phyloP scores from a whole-genome alignment of 2,888 invertebrate species.

The Dasypolia templi region DNA sequence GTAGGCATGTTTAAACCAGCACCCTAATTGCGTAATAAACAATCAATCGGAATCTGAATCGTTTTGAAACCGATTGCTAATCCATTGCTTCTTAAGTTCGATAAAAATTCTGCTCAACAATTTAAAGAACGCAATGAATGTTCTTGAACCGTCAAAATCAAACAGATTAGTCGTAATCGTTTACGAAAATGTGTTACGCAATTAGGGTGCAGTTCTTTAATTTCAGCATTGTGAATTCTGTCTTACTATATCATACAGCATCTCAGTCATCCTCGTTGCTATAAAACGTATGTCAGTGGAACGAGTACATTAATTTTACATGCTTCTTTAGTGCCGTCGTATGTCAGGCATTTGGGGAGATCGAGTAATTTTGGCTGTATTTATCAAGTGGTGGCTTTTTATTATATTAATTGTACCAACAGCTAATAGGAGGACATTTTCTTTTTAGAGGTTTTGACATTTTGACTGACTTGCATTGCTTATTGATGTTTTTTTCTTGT shows the following conservation, averaged over 20 bases:
- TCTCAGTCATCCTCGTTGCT: slow-evolving; percentile 19
- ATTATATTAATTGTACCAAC: slow-evolving; percentile 1
- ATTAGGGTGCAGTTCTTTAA: too few relatives aligned
- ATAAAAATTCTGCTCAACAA: too few relatives aligned
- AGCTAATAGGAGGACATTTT: too few relatives aligned
- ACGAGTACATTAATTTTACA: slow-evolving; percentile 48
- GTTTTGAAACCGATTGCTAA: too few relatives aligned
- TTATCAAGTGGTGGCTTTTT: slow-evolving; percentile 23
- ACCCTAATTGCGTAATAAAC: too few relatives aligned
- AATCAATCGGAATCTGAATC: too few relatives aligned
- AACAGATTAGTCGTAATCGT: too few relatives aligned
- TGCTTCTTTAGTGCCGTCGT: slow-evolving; percentile 44
- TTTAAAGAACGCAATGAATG: too few relatives aligned
- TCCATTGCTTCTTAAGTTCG: too few relatives aligned
- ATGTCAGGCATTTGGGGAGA: slow-evolving; percentile 30
- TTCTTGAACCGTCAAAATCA: too few relatives aligned
- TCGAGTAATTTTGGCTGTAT: slow-evolving; percentile 21
- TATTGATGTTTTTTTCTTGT: neutral
- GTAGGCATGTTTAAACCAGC: neutral
- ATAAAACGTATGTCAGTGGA: slow-evolving; percentile 43
- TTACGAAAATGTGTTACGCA: too few relatives aligned
- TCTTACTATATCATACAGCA: slow-evolving; percentile 17
- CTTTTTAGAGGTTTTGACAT: neutral
- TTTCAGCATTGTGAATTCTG: neutral
- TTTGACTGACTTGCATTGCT: neutral